These are phyloP conservation scores for Nilaparvata lugens DNA, from an alignment of 1,140 invertebrate genomes.

Conservation along the genomic window DNA sequence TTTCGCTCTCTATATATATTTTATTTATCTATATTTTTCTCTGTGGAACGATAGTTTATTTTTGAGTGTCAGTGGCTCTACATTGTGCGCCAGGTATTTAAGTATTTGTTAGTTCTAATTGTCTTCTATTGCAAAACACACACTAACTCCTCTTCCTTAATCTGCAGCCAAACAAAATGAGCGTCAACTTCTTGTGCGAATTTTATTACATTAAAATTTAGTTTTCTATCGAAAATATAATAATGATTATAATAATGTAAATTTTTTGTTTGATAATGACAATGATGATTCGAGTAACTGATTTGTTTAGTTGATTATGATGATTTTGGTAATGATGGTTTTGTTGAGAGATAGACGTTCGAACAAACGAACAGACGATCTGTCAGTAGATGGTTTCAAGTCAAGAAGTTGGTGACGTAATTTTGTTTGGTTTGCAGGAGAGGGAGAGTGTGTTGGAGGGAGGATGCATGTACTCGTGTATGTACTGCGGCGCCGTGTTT, in stretches of 20 bases:
- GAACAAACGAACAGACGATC: no score
- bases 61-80: no score
- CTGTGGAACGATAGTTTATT: slow-evolving; percentile 6
- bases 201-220: slow-evolving; percentile 16
- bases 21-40: slow-evolving; percentile 21
- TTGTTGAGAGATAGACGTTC: no score
- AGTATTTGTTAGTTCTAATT: no score
- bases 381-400: no score
- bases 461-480: slow-evolving; percentile 45
- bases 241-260: not conserved
- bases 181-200: slow-evolving; percentile 84
- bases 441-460: slow-evolving; percentile 49
- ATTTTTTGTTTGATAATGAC: not conserved
- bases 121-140: no score
- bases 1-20: slow-evolving; percentile 34
- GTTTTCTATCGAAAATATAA: not conserved
- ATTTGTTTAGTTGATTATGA: no score
- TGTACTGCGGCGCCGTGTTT: slow-evolving; percentile 78
- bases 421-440: slow-evolving; percentile 85
- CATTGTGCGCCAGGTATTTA: no score
- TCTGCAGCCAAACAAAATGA: slow-evolving; percentile 74
- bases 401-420: slow-evolving; percentile 87
- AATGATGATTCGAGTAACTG: no score
- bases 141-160: no score
- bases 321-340: no score